Evolutionary conservation across 2,888 invertebrate species (phyloP).

Genomic region (Monoplex corrugatus): DNA sequence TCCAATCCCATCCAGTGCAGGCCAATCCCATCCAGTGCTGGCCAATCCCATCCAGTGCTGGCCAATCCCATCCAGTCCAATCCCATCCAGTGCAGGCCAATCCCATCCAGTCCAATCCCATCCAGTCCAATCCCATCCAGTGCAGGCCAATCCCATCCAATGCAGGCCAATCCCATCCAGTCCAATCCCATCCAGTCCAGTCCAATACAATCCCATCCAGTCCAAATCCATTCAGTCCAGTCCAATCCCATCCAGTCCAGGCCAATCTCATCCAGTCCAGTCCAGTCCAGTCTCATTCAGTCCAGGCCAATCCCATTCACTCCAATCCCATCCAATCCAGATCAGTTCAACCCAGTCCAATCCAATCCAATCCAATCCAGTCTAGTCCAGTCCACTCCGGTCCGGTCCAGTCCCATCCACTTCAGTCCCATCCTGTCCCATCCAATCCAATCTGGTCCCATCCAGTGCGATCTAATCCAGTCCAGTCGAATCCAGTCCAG

Average conservation of each 20-base stretch:
- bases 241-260: conserved; percentile 12
- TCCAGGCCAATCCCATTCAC: background rate
- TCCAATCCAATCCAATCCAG: background rate
- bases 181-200: background rate
- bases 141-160: background rate
- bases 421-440: too few relatives aligned
- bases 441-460: too few relatives aligned
- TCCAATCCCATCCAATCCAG: conserved; percentile 24
- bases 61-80: too few relatives aligned
- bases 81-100: background rate
- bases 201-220: background rate
- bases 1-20: too few relatives aligned
- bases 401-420: background rate
- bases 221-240: background rate
- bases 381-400: background rate
- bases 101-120: background rate
- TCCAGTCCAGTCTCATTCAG: conserved; percentile 13
- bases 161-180: background rate
- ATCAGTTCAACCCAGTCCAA: conserved; percentile 4
- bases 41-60: too few relatives aligned
- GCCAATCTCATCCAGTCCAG: conserved; percentile 8
- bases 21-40: too few relatives aligned
- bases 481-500: too few relatives aligned
- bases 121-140: background rate
- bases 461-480: too few relatives aligned